Conservation (phyloP, 1,140 invertebrate genomes). For the Asbolus verrucosus region DNA sequence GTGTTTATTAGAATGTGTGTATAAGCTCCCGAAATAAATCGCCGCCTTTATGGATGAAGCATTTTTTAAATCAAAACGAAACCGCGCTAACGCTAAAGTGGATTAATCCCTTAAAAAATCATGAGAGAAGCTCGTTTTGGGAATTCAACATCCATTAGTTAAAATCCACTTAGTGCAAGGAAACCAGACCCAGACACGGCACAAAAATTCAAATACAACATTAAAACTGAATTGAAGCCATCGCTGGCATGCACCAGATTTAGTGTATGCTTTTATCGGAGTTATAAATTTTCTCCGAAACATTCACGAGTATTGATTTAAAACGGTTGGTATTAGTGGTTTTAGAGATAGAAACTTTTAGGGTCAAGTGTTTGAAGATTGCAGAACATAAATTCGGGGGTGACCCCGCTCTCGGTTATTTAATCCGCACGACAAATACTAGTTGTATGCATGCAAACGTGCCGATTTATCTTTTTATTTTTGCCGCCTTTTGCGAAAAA, state of each 20-base stretch:
- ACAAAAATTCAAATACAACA: background rate
- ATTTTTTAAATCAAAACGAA: background rate
- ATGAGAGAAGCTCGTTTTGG: background rate
- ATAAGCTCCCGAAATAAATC: background rate
- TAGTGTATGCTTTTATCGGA: background rate
- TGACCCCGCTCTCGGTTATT: background rate
- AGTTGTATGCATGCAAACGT: too few relatives aligned
- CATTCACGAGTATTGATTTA: slow-evolving; percentile 3
- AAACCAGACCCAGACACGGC: background rate
- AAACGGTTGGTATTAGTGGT: background rate
- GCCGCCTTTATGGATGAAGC: too few relatives aligned
- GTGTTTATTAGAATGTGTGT: slow-evolving; percentile 20
- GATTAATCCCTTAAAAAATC: slow-evolving; percentile 30
- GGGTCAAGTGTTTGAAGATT: slow-evolving; percentile 4
- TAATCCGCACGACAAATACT: too few relatives aligned
- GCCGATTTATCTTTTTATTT: too few relatives aligned
- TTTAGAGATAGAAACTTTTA: background rate
- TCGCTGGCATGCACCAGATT: slow-evolving; percentile 1
- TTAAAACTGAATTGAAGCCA: background rate
- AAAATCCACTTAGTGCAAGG: background rate
- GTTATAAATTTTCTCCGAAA: background rate
- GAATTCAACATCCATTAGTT: background rate
- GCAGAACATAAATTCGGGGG: background rate
- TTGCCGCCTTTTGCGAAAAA: too few relatives aligned
- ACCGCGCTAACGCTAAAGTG: background rate